Evolutionary conservation across 2,888 invertebrate genomes (phyloP), one percentile per base, ranked within the genome.

Genomic region (Resseliella maxima): DNA sequence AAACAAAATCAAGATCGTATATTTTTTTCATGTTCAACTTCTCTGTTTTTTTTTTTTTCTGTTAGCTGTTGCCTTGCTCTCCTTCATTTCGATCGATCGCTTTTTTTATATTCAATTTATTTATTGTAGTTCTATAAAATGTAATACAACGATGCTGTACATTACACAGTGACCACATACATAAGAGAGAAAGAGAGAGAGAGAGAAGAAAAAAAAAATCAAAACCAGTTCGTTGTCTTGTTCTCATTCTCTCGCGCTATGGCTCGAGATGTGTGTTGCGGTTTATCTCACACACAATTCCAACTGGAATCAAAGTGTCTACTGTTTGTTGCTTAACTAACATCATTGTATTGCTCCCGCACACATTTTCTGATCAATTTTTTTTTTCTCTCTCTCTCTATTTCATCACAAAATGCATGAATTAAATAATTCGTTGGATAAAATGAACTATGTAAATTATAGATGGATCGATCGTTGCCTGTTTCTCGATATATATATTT

Each of bases 351-450:
- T 59, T 31, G 72, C 72, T 72, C 72, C 72, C 72, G 72, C 72
- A 72, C 72, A 72, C 3, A 72, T 21, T 50, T 50, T 50, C 50
- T 50, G 50, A 50, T 50, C n/a, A n/a, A n/a, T n/a, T n/a, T n/a
- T n/a, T n/a, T n/a, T n/a, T n/a, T n/a, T n/a, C 46, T 8, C 46
- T 15, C 46, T 15, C 46, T 15, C 18, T 50, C 8, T 50, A 15
- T 18, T 31, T n/a, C n/a, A 72, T 72, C 31, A 12, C 12, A 72
- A 35, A 72, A 31, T 31, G 72, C 72, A 72, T 72, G 72, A 72
- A 72, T 72, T 72, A 72, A 72, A 72, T 72, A 72, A 72, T 72
- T 72, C 31, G 72, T 50, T 72, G 72, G 72, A 72, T 72, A 31
- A 72, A 72, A 72, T n/a, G 72, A 72, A n/a, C 35, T 72, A 72